Evolutionary conservation across 2,888 invertebrate genomes (phyloP), one percentile per base, ranked within the genome.

Genomic region (Dendrolimus pini): DNA sequence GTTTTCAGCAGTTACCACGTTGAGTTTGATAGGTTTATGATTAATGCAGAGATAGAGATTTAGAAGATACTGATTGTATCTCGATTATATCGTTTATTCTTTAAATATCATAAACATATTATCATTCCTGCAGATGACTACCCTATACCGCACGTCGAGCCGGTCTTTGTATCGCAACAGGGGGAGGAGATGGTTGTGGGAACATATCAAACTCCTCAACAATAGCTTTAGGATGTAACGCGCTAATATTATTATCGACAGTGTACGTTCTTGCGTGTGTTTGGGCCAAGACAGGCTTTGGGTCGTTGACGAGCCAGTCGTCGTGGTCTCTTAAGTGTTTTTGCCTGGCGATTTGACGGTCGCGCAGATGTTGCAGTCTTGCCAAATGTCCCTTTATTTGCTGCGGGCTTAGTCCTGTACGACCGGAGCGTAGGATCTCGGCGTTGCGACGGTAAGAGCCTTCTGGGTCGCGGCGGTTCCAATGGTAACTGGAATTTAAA

Each of bases 181-280:
- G 76, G 6, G 77, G 68, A 0, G 77, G 82, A 2, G 81, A 9
- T 47, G 47, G 47, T 47, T 47, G 78, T 7, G 85, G 82, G 60
- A 83, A 75, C 80, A 88, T 84, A 52, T 88, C 85, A 65, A 91
- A 87, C 65, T 89, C 89, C 69, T 93, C 93, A 0, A 93, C 91
- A 52, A 93, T 93, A 1, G 92, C 89, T 65, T 91, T 92, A 2
- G 93, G 93, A 67, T 93, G 92, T 7, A 93, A 76, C 0, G 92
- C 92, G 71, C 92, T 91, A 60, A 91, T 85, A 61, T 90, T 89
- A 62, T 89, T 89, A 54, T 91, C 84, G 42, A 92, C 79, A 8
- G 89, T 91, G 71, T 93, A 93, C 0, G 92, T 93, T 12, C 83
- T 71, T 8, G 87, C 91, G 69, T 91, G 92, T 1, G 91, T 89